Evolutionary conservation across 2,888 invertebrate species (phyloP).

Genomic region (Silvanus unidentatus): DNA sequence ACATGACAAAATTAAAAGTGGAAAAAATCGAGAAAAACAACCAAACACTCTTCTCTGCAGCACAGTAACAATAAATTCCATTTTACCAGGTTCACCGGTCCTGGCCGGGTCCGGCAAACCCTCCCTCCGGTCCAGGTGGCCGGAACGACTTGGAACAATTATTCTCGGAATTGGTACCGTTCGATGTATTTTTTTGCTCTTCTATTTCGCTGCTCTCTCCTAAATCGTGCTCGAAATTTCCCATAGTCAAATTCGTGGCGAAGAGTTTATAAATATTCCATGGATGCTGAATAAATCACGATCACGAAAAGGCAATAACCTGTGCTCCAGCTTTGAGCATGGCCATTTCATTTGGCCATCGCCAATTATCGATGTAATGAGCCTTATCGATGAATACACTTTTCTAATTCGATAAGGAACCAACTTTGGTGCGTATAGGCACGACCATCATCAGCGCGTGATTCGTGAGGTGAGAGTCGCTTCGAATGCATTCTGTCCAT

Average conservation of each 20-base stretch:
- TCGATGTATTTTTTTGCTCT: background rate
- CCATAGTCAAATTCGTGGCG: too few species aligned
- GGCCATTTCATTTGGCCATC: constrained; percentile 12
- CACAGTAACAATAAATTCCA: constrained; percentile 3
- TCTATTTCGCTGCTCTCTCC: too few species aligned
- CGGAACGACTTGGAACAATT: background rate
- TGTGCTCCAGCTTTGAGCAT: constrained; percentile 11
- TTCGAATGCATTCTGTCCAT: constrained; percentile 28
- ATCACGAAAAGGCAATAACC: constrained; percentile 14
- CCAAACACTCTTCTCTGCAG: constrained; percentile 1
- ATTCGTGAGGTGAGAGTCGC: constrained; percentile 26
- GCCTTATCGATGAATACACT: constrained; percentile 8
- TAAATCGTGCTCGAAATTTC: too few species aligned
- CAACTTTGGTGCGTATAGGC: background rate
- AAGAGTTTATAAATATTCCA: too few species aligned
- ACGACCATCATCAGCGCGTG: background rate
- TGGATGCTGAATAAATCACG: too few species aligned
- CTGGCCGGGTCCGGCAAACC: too few species aligned
- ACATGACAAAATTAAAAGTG: constrained; percentile 1
- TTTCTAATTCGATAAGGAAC: constrained; percentile 12
- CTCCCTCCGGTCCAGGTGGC: background rate
- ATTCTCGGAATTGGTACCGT: background rate
- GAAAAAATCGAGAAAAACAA: background rate
- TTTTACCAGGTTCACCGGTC: constrained; percentile 5
- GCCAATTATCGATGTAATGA: constrained; percentile 11